Percentiles rank a stretch among this genome's conserved stretches.
phyloP scores from a whole-genome alignment of 2,797 vertebrate genomes.

The Thamnophis elegans region DNA sequence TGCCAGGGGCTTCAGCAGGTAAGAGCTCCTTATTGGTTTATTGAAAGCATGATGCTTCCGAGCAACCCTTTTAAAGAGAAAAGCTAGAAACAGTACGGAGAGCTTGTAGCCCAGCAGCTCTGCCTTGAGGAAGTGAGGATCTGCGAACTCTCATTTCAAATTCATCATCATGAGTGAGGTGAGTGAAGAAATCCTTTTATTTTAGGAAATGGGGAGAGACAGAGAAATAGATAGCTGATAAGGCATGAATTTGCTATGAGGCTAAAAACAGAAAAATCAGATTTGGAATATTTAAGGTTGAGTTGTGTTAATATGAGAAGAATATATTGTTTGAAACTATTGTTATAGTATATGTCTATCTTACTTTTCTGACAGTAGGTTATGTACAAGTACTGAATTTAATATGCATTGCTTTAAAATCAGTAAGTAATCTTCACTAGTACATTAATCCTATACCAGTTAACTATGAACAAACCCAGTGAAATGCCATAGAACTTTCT shows the following conservation, averaged over 20 bases:
- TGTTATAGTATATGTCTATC: not conserved
- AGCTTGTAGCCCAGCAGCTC: constrained; percentile 37
- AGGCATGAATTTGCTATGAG: not conserved
- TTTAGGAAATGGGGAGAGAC: not conserved
- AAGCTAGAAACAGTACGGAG: constrained; percentile 49
- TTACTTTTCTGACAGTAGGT: not conserved
- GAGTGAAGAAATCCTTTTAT: constrained; percentile 34
- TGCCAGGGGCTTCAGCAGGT: constrained; percentile 49
- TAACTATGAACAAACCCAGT: not conserved
- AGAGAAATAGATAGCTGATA: not conserved
- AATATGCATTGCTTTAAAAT: not conserved
- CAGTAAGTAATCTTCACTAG: not conserved
- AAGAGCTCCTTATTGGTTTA: constrained; percentile 63
- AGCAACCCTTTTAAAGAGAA: constrained; percentile 71
- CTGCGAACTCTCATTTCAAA: constrained; percentile 39
- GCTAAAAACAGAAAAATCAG: not conserved
- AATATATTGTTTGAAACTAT: not conserved
- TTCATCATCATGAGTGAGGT: constrained; percentile 71
- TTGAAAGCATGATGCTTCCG: constrained; percentile 59
- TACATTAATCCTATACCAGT: not conserved
- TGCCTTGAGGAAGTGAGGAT: constrained; percentile 38
- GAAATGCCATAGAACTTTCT: not conserved
- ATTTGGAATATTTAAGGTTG: not conserved
- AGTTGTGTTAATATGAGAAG: not conserved
- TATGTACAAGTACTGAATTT: accelerated